phyloP scores from a whole-genome alignment of 2,888 invertebrate genomes.

The Athetis lepigone region DNA sequence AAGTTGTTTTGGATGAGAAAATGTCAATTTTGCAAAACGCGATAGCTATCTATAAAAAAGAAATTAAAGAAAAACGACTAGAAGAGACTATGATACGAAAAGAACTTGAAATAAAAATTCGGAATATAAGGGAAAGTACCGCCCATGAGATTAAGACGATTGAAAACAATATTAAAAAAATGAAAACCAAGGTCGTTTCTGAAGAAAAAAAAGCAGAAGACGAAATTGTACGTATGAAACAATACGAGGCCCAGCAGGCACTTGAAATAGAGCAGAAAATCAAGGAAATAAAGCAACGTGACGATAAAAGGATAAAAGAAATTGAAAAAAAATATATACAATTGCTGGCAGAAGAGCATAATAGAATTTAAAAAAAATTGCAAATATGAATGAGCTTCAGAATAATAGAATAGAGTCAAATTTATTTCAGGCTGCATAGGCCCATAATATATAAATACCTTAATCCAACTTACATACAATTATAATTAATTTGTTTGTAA shows the following conservation, averaged over 20 bases:
- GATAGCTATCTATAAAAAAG: constrained; percentile 14
- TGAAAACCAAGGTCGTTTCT: constrained; percentile 18
- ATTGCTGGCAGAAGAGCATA: constrained; percentile 1
- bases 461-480: no score
- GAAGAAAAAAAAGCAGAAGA: constrained; percentile 37
- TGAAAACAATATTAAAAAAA: constrained; percentile 21
- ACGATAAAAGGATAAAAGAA: constrained; percentile 13
- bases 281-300: constrained; percentile 13
- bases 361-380: constrained; percentile 19
- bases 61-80: constrained; percentile 1
- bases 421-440: no score
- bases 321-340: background rate
- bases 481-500: no score
- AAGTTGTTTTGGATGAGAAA: constrained; percentile 14
- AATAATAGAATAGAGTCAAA: constrained; percentile 21
- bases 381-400: constrained; percentile 19
- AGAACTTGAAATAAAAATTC: constrained; percentile 20
- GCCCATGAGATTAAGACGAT: constrained; percentile 18
- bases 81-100: constrained; percentile 8
- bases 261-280: background rate
- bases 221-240: constrained; percentile 30
- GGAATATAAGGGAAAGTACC: constrained; percentile 13
- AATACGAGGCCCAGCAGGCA: constrained; percentile 18
- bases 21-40: constrained; percentile 11
- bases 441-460: no score